Percentiles rank a stretch among this genome's conserved stretches.
These are phyloP conservation scores for Aleiodes leptofemur DNA, from an alignment of 2,888 invertebrate genomes.

Conservation along the genomic window DNA sequence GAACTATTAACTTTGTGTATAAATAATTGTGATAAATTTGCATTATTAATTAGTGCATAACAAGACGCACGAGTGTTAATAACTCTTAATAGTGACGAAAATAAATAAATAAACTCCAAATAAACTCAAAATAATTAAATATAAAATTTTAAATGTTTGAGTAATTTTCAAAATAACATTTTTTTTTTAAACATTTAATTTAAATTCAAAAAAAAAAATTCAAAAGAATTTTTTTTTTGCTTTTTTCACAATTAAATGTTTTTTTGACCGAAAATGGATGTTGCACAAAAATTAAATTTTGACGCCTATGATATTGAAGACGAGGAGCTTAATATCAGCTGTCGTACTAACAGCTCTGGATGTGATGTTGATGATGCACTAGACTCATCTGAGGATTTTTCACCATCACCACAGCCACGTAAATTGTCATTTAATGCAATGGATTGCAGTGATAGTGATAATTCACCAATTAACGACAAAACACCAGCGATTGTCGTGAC, in stretches of 20 bases:
- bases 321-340: slow-evolving; percentile 79
- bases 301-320: slow-evolving; percentile 73
- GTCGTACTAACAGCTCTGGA: slow-evolving; percentile 76
- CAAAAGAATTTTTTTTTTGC: too few species aligned
- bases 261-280: slow-evolving; percentile 64
- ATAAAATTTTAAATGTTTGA: too few species aligned
- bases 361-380: slow-evolving; percentile 81
- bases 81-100: slow-evolving; percentile 25
- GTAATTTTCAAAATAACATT: too few species aligned
- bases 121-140: too few species aligned
- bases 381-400: slow-evolving; percentile 79
- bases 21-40: slow-evolving; percentile 14
- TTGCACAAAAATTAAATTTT: slow-evolving; percentile 71
- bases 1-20: slow-evolving; percentile 39
- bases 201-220: too few species aligned
- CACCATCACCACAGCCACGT: slow-evolving; percentile 79
- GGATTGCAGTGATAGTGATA: slow-evolving; percentile 70
- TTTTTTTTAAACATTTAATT: too few species aligned
- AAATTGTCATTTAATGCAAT: slow-evolving; percentile 80
- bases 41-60: background rate
- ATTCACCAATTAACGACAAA: slow-evolving; percentile 55
- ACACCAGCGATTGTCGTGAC: slow-evolving; percentile 62
- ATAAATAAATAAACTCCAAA: too few species aligned
- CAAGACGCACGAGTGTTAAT: slow-evolving; percentile 28
- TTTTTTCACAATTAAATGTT: too few species aligned